Conservation (phyloP, 2,888 invertebrate species). For the Axea sp. region DNA sequence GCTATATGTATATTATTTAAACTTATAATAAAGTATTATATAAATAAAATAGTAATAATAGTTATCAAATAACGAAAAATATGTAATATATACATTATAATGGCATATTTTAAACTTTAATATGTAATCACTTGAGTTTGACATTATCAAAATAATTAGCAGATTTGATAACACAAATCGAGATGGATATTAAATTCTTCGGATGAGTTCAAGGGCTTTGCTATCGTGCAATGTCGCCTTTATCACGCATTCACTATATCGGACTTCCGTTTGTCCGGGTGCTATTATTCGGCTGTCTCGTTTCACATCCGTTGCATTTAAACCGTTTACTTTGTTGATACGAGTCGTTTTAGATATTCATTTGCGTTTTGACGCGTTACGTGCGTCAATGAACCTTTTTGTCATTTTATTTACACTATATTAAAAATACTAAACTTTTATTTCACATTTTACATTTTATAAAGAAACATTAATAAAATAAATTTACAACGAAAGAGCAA, state of each 20-base stretch:
- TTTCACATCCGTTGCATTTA: slow-evolving; percentile 51
- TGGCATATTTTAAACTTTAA: too few species aligned
- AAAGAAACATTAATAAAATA: too few species aligned
- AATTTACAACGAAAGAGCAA: too few species aligned
- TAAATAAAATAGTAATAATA: too few species aligned
- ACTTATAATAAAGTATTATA: too few species aligned
- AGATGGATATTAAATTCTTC: slow-evolving; percentile 14
- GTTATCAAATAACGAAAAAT: too few species aligned
- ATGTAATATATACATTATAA: too few species aligned
- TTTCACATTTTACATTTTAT: too few species aligned
- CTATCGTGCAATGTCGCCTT: slow-evolving; percentile 51
- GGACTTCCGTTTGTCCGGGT: slow-evolving; percentile 50
- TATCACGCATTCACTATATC: slow-evolving; percentile 50
- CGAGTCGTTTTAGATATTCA: slow-evolving; percentile 51
- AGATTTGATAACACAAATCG: slow-evolving; percentile 5
- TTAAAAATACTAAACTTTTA: too few species aligned
- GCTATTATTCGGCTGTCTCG: slow-evolving; percentile 51
- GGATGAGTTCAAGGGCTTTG: slow-evolving; percentile 47
- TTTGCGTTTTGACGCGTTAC: slow-evolving; percentile 41
- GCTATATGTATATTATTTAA: too few species aligned
- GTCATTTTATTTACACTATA: too few species aligned
- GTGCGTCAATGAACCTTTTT: slow-evolving; percentile 29
- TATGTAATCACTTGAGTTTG: too few species aligned
- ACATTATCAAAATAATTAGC: slow-evolving; percentile 1
- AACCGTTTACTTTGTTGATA: slow-evolving; percentile 37